Evolutionary conservation across 2,888 invertebrate genomes (phyloP), one percentile per base, ranked within the genome.

Genomic region (Lasioglossum marginatum): DNA sequence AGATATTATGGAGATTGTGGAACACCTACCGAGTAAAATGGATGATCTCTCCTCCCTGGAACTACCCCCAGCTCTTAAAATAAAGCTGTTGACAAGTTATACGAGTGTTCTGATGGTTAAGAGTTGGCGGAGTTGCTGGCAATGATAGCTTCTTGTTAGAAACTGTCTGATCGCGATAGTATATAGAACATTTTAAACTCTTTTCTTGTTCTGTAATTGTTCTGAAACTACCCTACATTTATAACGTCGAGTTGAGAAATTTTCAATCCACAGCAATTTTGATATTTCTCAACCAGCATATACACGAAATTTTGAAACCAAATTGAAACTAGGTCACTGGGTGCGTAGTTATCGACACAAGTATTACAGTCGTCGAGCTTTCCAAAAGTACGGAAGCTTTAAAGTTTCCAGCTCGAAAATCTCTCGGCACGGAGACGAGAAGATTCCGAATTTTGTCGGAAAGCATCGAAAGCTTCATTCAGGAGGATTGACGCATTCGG

Each of bases 401-500:
- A 19, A 16, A 19, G 5, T 5, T 16, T 74, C 37, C 4, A 57
- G 12, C 23, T 27, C 10, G 40, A 5, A 43, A 45, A 5, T 57
- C 23, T 57, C n/a, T 12, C 1, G 52, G 10, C 8, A 4, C 52
- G 10, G 4, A 60, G 6, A 43, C 19, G 31, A 8, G 16, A n/a
- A 52, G 8, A 34, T 43, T 19, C 14, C 60, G 45, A 57, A 40
- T 66, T 37, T 14, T 12, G 14, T n/a, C 6, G 70, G n/a, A 23
- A 40, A 70, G 1, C n/a, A 4, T n/a, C 66, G 66, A 37, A 66
- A 34, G 19, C 23, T 10, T 2, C 71, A 74, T 52, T 40, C 40
- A 27, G 60, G 48, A 57, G 45, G 34, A 57, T 52, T 52, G 76
- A 70, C 83, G 78, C 63, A 57, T 81, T 75, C 48, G 23, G 52